Evolutionary conservation across 2,888 invertebrate species (phyloP), one percentile per base, ranked within the genome.

Genomic region (Pandemis cinnamomeana): DNA sequence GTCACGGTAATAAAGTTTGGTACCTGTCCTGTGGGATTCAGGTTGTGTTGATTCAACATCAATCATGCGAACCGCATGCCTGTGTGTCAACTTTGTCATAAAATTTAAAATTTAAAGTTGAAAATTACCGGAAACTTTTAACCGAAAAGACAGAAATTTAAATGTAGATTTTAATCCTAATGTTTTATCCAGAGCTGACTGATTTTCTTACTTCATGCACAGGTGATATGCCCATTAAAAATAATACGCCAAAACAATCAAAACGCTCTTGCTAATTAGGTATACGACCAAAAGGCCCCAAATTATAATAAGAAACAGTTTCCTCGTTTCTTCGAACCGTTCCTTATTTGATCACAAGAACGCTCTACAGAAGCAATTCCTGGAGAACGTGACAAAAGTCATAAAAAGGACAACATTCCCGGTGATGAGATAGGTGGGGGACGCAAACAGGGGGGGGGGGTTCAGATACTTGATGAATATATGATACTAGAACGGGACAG

Each of bases 321-420:
- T 75, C 67, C n/a, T 70, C 20, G 66, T 74, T 36, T 36, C 27
- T 36, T 67, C 48, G 76, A 55, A 71, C 71, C 62, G 74, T 55
- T 55, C 20, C 58, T 82, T 78, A 82, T 84, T 82, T 81, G 81
- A 80, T 82, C 81, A 82, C 77, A 79, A 78, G 79, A 80, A 79
- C 75, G 67, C 58, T 78, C 81, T 81, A 78, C 79, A 78, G 79
- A 82, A 78, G 84, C 86, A 87, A 88, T 88, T 87, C 87, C 85
- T 82, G 81, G 82, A 85, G 87, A 87, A 87, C 86, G 88, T 87
- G 88, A 87, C 89, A 86, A 85, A 86, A 82, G 79, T 85, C 87
- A 86, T 87, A 87, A 88, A 87, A 84, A 84, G 82, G 82, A 82
- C 81, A 82, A 72, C 77, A 78, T 79, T 78, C 70, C 74, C 77